These are phyloP conservation scores for Drepana falcataria DNA, from an alignment of 2,888 invertebrate genomes.

Conservation along the genomic window DNA sequence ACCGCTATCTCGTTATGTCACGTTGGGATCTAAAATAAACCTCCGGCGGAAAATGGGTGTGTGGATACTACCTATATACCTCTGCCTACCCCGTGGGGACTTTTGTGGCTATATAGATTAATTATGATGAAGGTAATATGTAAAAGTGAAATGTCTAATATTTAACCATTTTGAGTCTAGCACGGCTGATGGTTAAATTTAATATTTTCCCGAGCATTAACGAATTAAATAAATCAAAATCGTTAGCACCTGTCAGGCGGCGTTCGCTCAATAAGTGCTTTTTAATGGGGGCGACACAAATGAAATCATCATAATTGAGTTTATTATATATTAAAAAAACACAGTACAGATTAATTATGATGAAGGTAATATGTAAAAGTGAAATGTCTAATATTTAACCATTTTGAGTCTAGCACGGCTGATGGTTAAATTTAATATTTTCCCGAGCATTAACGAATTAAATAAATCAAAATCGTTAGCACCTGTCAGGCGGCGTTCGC, in stretches of 20 bases:
- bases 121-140: not conserved
- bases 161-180: slow-evolving; percentile 7
- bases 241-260: slow-evolving; percentile 33
- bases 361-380: not conserved
- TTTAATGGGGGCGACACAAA: slow-evolving; percentile 33
- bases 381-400: not conserved
- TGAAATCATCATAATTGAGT: slow-evolving; percentile 25
- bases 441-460: slow-evolving; percentile 32
- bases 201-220: slow-evolving; percentile 32
- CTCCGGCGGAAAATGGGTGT: too few species aligned
- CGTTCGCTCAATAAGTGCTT: slow-evolving; percentile 35
- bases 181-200: slow-evolving; percentile 30
- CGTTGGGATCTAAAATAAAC: too few species aligned
- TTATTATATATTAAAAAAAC: slow-evolving; percentile 4
- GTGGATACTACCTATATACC: too few species aligned
- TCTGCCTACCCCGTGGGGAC: too few species aligned
- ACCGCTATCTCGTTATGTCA: too few species aligned
- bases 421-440: slow-evolving; percentile 37
- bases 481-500: slow-evolving; percentile 32
- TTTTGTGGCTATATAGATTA: too few species aligned
- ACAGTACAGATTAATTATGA: too few species aligned
- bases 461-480: slow-evolving; percentile 43
- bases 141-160: not conserved
- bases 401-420: slow-evolving; percentile 15
- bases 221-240: slow-evolving; percentile 46